Conservation (phyloP, 2,888 invertebrate genomes). For the Brachyptera putata region DNA sequence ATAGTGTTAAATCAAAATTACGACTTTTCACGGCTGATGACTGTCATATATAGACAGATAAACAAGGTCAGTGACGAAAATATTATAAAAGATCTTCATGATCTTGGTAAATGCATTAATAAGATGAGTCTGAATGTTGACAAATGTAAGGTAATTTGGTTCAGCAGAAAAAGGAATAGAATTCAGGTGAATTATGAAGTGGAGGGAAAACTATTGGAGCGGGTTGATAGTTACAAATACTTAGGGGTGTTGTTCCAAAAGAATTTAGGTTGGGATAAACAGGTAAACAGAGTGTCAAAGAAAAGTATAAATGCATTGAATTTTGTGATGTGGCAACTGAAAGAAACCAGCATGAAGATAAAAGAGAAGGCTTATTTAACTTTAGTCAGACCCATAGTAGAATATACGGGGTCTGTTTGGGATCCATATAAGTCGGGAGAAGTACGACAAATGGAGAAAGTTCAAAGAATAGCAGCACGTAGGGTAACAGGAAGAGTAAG, state of each 20-base stretch:
- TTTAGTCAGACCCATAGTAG: not conserved
- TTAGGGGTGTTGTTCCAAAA: not conserved
- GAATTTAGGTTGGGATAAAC: not conserved
- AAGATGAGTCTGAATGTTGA: not conserved
- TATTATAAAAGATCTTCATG: not conserved
- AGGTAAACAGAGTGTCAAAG: not conserved
- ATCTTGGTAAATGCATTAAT: not conserved
- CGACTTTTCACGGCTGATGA: not conserved
- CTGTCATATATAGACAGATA: not conserved
- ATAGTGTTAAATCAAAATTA: not conserved
- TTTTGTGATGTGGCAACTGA: not conserved
- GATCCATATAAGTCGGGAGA: not conserved
- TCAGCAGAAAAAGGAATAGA: not conserved
- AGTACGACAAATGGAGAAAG: not conserved
- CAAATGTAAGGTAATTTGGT: not conserved
- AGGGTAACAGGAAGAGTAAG: not conserved
- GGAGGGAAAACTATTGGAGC: not conserved
- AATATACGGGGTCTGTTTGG: not conserved
- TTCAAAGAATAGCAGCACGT: not conserved
- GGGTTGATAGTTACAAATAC: not conserved
- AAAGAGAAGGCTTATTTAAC: not conserved
- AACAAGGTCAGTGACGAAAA: not conserved
- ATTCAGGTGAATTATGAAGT: too few species aligned
- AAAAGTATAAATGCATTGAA: not conserved
- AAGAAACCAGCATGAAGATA: not conserved